Base-by-base conservation (phyloP, 2,113 vertebrate genomes). In the Erythrocebus patas region DNA sequence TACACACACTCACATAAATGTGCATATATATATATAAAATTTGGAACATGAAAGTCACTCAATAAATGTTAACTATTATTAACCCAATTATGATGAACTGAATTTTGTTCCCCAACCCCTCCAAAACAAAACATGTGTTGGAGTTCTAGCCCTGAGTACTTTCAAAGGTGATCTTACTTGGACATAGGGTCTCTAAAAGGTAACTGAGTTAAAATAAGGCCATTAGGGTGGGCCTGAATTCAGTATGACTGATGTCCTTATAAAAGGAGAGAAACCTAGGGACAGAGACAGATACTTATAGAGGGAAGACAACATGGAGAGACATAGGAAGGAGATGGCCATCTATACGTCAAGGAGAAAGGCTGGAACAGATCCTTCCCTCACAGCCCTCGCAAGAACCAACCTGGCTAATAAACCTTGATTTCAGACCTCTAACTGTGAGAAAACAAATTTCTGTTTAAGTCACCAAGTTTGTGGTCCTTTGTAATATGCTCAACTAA, bases 111-210 rank as follows among this genome's bases (percentile, higher is more conserved):
- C 64, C 14, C 17, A 55, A 7, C 27, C 3, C 7, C 8, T 1
- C 32, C 22, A 70, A 57, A 79, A 57, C 75, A 52, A 79, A 79
- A 14, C 8, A 68, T 16, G 64, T n/a, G 8, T 25, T 90, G 40
- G 22, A 85, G 35, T 81, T 6, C 32, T 82, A 90, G 87, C 20
- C 30, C 43, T 35, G 5, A 55, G 23, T 61, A 88, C 11, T 57
- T 89, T 59, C 68, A 94, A 96, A 79, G 55, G 9, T 55, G 57
- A 91, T 57, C 27, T 70, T 81, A 91, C 50, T 95, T 85, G 78
- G 45, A 79, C 38, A 75, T 7, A 93, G 9, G 16, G 9, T 52
- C 66, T 79, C 86, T 72, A 52, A 0, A 91, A 80, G 17, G 3
- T 85, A 96, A 83, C 45, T 14, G 59, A 64, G 16, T 61, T 89